phyloP scores from a whole-genome alignment of 2,888 invertebrate species.

The Agrilus mali region DNA sequence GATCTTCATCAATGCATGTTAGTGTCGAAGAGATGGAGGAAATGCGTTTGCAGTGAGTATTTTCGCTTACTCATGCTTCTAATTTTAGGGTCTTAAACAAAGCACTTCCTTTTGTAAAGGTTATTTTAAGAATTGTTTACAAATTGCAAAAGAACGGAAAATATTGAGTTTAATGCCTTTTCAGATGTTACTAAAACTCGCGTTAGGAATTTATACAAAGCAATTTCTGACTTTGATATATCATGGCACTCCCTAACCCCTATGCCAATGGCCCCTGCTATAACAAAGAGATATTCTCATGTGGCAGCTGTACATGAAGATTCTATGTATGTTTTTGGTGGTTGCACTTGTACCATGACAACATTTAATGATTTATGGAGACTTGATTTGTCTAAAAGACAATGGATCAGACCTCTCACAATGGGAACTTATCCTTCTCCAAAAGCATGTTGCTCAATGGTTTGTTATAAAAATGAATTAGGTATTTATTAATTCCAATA shows the following conservation, averaged over 20 bases:
- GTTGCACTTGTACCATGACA: slow-evolving; percentile 86
- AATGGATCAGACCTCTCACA: slow-evolving; percentile 75
- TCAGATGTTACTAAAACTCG: slow-evolving; percentile 69
- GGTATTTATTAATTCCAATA: slow-evolving; percentile 15
- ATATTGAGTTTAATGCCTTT: slow-evolving; percentile 20
- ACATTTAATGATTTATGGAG: slow-evolving; percentile 96
- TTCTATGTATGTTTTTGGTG: slow-evolving; percentile 91
- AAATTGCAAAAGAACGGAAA: not conserved
- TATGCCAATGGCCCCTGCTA: slow-evolving; percentile 53
- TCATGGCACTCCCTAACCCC: slow-evolving; percentile 56
- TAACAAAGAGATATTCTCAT: slow-evolving; percentile 86
- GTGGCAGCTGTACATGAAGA: slow-evolving; percentile 73
- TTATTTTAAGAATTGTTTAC: slow-evolving; percentile 1
- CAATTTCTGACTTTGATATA: slow-evolving; percentile 62
- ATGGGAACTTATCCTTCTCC: slow-evolving; percentile 88
- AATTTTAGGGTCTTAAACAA: slow-evolving; percentile 12
- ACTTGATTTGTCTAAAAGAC: slow-evolving; percentile 72
- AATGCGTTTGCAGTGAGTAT: slow-evolving; percentile 68
- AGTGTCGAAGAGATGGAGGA: slow-evolving; percentile 80
- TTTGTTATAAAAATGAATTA: slow-evolving; percentile 71
- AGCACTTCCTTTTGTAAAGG: slow-evolving; percentile 9
- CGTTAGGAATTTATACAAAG: slow-evolving; percentile 60
- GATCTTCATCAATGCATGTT: slow-evolving; percentile 77
- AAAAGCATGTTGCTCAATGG: slow-evolving; percentile 88
- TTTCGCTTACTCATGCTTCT: slow-evolving; percentile 11